phyloP scores from a whole-genome alignment of 2,797 vertebrate species.

The Rhabdophis nuchalis region DNA sequence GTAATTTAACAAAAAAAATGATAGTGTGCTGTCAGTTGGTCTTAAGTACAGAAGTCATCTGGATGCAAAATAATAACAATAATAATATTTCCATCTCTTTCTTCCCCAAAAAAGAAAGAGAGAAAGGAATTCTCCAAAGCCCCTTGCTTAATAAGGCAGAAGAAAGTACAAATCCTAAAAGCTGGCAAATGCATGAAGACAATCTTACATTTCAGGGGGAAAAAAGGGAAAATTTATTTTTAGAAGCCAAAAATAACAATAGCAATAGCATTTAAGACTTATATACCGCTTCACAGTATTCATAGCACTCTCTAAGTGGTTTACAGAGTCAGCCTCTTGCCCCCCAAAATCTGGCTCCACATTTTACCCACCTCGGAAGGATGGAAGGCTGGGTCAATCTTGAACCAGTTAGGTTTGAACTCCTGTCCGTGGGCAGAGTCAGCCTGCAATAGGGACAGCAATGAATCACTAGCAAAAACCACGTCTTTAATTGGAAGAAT shows the following conservation, averaged over 20 bases:
- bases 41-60: constrained; percentile 58
- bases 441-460: background rate
- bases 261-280: background rate
- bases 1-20: constrained; percentile 72
- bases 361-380: background rate
- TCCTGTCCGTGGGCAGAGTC: background rate
- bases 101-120: background rate
- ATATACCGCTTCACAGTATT: background rate
- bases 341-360: background rate
- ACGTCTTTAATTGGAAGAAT: background rate
- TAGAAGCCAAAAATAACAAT: background rate
- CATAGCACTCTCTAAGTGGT: background rate
- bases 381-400: background rate
- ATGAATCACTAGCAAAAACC: background rate
- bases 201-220: background rate
- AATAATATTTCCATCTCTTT: constrained; percentile 3
- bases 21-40: constrained; percentile 69
- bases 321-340: background rate
- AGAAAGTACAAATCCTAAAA: constrained; percentile 13
- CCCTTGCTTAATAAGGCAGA: background rate
- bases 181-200: background rate
- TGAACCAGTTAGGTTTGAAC: background rate
- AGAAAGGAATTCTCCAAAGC: background rate
- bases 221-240: background rate
- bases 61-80: constrained; percentile 24